Evolutionary conservation across 2,113 vertebrate species (phyloP).

Genomic region (Sardina pilchardus): DNA sequence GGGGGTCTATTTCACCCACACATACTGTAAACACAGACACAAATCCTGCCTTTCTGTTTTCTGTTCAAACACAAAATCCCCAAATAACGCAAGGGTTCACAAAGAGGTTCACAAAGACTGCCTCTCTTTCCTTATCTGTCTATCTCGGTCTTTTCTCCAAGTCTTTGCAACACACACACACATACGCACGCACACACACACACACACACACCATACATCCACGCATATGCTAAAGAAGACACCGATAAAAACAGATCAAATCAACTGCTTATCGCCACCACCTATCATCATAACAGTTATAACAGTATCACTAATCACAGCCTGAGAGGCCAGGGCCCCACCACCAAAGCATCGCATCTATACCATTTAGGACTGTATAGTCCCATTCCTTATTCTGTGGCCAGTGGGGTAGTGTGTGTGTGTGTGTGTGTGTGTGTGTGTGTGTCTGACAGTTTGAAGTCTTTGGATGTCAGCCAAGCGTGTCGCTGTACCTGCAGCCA

Average conservation of each 20-base stretch:
- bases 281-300: conserved; percentile 31
- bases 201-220: conserved; percentile 18
- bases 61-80: too few relatives aligned
- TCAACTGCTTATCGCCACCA: not conserved
- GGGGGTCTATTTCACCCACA: too few relatives aligned
- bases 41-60: too few relatives aligned
- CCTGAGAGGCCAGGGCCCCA: too few relatives aligned
- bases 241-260: too few relatives aligned
- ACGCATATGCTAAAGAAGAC: not conserved
- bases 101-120: too few relatives aligned
- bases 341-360: too few relatives aligned
- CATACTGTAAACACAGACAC: too few relatives aligned
- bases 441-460: conserved; percentile 49
- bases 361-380: too few relatives aligned
- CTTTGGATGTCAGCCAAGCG: conserved; percentile 46
- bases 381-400: not conserved
- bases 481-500: conserved; percentile 47
- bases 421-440: conserved; percentile 15
- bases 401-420: not conserved
- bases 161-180: conserved; percentile 34
- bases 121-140: too few relatives aligned
- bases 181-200: conserved; percentile 29
- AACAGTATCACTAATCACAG: too few relatives aligned
- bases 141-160: not conserved
- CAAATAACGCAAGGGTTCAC: too few relatives aligned